Base-by-base conservation (phyloP, 35 echinoderm and acorn worm species). In the Ophiothrix spiculata region DNA sequence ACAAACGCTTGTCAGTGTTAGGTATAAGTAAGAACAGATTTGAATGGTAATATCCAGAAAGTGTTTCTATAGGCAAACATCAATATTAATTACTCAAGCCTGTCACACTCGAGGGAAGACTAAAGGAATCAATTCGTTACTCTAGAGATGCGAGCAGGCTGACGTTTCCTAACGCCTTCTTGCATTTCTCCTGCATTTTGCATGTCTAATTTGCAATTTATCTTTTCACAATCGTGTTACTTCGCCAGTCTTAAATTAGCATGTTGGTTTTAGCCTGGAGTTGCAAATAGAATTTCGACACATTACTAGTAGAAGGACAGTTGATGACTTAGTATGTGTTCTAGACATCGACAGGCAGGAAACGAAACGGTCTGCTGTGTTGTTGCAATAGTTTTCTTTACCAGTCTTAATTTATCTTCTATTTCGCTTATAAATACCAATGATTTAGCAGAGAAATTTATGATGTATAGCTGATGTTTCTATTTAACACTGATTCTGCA, bases 161-260 rank as follows among this genome's bases (percentile, higher is more conserved):
- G 60, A 69, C 60, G 60, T 69, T 69, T 69, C 60, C 60, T 69
- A 12, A 69, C 60, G 60, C 60, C 60, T 69, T 69, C 60, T 69
- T 69, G 60, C 60, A 69, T 69, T 69, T 69, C 60, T 6, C 10
- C 60, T 69, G 60, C 60, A 69, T 69, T 69, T 69, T 69, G 23
- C 60, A 69, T 69, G 60, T 69, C 60, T 69, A 69, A 69, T 69
- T 69, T 69, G 60, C 60, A 69, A 69, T 69, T 69, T 69, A 69
- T 69, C 60, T 69, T 69, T 49, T 69, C 29, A 15, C 60, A 69
- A 69, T 69, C 60, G 60, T 69, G 60, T 69, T 69, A 69, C 60
- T n/a, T 69, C 60, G 60, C n/a, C n/a, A n/a, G n/a, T 69, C 60
- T 69, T 69, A 69, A 69, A 69, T 69, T 69, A 69, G 60, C 60